Percentiles rank a stretch among this genome's conserved stretches.
phyloP scores from a whole-genome alignment of 2,797 vertebrate genomes.

The Hippopotamyrus pictus region DNA sequence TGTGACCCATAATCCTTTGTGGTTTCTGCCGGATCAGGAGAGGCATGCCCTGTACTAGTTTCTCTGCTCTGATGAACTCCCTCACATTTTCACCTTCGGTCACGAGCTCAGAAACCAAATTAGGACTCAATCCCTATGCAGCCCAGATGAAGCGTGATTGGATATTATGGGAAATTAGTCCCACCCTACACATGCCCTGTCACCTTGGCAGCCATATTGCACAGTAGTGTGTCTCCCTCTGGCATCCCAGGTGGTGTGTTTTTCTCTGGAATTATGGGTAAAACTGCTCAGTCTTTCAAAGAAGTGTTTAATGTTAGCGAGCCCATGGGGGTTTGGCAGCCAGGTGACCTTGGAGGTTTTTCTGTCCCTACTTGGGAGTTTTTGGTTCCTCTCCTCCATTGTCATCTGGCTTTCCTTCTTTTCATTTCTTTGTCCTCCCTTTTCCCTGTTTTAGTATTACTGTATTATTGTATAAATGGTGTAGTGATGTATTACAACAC shows the following conservation, averaged over 20 bases:
- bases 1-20: neutral
- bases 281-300: neutral
- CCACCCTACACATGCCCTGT: slow-evolving; percentile 15
- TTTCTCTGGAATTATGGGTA: neutral
- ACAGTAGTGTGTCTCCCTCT: neutral
- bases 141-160: slow-evolving; percentile 49
- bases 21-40: neutral
- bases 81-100: slow-evolving; percentile 31
- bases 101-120: slow-evolving; percentile 45
- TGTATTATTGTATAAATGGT: neutral
- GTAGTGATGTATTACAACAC: neutral
- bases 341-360: neutral
- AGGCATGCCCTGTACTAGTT: neutral
- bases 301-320: neutral
- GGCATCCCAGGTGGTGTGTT: neutral
- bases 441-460: neutral
- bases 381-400: neutral
- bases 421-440: neutral
- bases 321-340: neutral
- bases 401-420: neutral
- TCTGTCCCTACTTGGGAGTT: neutral
- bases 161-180: slow-evolving; percentile 42
- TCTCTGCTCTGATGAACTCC: neutral
- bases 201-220: neutral
- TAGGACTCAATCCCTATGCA: slow-evolving; percentile 61